phyloP scores from a whole-genome alignment of 2,113 vertebrate species.

The Atractosteus spatula region DNA sequence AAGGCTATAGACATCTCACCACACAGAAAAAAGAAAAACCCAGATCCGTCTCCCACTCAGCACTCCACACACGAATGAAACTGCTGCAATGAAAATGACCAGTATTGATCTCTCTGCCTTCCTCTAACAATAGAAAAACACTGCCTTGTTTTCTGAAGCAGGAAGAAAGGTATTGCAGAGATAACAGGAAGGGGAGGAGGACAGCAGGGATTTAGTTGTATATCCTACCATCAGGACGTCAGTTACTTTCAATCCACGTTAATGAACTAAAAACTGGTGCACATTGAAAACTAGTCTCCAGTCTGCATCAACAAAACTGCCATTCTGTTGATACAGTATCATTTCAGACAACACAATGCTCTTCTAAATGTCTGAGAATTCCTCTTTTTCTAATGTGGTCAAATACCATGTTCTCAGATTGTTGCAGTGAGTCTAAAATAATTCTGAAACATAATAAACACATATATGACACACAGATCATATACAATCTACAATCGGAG shows the following conservation, averaged over 20 bases:
- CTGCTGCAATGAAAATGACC: slow-evolving; percentile 52
- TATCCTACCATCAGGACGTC: background rate
- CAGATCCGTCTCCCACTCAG: slow-evolving; percentile 45
- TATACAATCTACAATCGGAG: no score
- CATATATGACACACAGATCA: no score
- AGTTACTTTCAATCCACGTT: background rate
- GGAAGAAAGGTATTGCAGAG: background rate
- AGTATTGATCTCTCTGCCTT: slow-evolving; percentile 63
- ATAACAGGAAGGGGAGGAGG: background rate
- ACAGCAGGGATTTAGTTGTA: background rate
- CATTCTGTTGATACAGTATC: no score
- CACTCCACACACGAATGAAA: slow-evolving; percentile 64
- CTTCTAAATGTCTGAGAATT: no score
- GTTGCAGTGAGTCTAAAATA: no score
- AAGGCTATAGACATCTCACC: slow-evolving; percentile 65
- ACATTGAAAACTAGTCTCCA: no score
- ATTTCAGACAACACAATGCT: no score
- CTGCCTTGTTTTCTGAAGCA: slow-evolving; percentile 24
- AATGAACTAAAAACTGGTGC: no score
- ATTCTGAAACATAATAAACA: no score
- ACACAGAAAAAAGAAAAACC: slow-evolving; percentile 37
- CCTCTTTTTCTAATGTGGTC: no score
- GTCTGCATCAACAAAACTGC: no score
- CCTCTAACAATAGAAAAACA: slow-evolving; percentile 38
- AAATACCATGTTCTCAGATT: no score